Percentiles rank a stretch among this genome's conserved stretches.
Conservation (phyloP, 2,113 vertebrate species). For the Haemorhous mexicanus region DNA sequence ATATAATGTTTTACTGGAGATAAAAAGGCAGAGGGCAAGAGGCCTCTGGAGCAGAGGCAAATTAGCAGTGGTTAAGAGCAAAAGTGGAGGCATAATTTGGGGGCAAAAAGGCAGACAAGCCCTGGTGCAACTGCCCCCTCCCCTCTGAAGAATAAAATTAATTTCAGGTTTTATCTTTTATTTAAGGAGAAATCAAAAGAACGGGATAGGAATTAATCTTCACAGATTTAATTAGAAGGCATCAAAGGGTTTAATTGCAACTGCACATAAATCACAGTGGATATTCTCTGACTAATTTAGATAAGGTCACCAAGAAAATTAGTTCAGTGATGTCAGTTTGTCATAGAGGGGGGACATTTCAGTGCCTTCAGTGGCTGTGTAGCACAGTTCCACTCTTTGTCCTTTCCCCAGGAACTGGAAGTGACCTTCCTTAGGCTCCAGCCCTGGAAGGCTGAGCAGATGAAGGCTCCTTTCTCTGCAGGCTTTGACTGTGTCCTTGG, state of each 20-base stretch:
- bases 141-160: constrained; percentile 30
- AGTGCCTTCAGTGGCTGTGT: not conserved
- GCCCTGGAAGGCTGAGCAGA: not conserved
- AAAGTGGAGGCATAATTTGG: not conserved
- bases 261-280: constrained; percentile 69
- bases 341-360: constrained; percentile 37
- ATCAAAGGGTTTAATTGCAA: constrained; percentile 76
- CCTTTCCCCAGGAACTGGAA: not conserved
- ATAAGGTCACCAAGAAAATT: constrained; percentile 78
- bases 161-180: constrained; percentile 73
- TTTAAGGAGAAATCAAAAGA: constrained; percentile 70
- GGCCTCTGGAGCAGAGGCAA: not conserved
- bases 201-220: constrained; percentile 72
- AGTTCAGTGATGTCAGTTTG: constrained; percentile 64
- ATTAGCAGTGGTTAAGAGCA: not conserved
- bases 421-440: not conserved
- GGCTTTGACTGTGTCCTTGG: not conserved
- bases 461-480: not conserved
- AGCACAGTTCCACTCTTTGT: constrained; percentile 5
- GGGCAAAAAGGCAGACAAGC: constrained; percentile 1
- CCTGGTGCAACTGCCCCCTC: not conserved
- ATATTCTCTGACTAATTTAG: constrained; percentile 76
- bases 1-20: not conserved
- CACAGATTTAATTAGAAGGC: constrained; percentile 75
- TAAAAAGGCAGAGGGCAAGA: not conserved